Percentiles rank a stretch among this genome's conserved stretches.
These are phyloP conservation scores for Saguinus imperator DNA, from an alignment of 2,113 vertebrate genomes.

Conservation along the genomic window DNA sequence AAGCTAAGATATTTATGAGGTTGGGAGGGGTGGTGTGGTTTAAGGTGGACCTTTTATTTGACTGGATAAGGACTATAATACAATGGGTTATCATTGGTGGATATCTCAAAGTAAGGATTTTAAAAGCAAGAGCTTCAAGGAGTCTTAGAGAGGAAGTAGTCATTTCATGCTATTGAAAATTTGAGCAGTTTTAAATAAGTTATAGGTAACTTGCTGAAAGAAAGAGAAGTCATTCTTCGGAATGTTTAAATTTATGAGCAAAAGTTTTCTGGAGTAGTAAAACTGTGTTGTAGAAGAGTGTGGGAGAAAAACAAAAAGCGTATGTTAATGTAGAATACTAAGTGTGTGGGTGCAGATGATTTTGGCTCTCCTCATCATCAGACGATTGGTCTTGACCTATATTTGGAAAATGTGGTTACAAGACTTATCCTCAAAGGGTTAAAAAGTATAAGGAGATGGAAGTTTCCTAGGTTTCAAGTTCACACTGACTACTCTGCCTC, in stretches of 20 bases:
- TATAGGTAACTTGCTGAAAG: neutral
- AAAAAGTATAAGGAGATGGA: neutral
- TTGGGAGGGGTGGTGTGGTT: neutral
- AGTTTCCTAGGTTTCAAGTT: neutral
- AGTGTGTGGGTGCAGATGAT: neutral
- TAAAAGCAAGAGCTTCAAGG: neutral
- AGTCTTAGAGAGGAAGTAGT: neutral
- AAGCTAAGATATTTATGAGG: neutral
- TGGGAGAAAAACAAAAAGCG: neutral
- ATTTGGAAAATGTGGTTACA: slow-evolving; percentile 17
- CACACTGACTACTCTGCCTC: neutral
- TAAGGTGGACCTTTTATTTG: neutral
- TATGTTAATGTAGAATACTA: neutral
- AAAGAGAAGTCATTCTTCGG: neutral
- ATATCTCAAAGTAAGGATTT: neutral
- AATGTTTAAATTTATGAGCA: neutral
- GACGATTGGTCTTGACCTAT: neutral
- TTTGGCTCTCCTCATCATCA: neutral
- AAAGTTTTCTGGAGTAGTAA: neutral
- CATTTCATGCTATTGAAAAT: neutral
- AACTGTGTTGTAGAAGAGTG: neutral
- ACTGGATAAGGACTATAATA: neutral
- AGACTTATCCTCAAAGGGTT: neutral
- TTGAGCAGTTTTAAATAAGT: neutral
- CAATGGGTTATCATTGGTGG: neutral